Conservation (phyloP, 2,797 vertebrate genomes). For the Tenualosa ilisha region DNA sequence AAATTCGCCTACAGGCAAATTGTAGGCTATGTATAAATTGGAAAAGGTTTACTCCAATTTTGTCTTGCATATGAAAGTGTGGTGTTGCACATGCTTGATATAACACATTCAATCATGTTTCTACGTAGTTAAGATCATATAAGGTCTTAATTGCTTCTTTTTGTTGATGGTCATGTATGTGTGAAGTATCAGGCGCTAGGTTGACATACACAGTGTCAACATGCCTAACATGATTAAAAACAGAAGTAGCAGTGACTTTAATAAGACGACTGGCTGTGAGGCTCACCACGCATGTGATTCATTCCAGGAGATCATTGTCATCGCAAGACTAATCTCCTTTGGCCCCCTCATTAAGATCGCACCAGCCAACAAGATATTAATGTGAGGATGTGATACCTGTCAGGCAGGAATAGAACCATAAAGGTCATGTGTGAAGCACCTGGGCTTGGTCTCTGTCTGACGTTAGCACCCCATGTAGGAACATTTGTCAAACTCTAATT, state of each 20-base stretch:
- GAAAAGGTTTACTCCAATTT: too few relatives aligned
- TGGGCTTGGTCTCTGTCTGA: background rate
- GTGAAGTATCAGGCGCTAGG: background rate
- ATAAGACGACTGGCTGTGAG: background rate
- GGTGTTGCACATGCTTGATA: too few relatives aligned
- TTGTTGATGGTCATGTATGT: background rate
- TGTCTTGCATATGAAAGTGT: too few relatives aligned
- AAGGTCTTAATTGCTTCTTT: background rate
- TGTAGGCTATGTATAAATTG: too few relatives aligned
- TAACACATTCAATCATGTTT: too few relatives aligned
- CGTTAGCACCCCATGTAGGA: background rate
- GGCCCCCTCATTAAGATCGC: background rate
- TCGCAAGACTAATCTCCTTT: background rate
- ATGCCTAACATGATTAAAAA: background rate
- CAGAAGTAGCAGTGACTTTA: background rate
- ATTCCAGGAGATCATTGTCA: background rate
- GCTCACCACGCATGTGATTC: background rate
- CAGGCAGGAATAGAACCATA: background rate
- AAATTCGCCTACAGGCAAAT: too few relatives aligned
- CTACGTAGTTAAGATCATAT: background rate
- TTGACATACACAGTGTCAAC: background rate
- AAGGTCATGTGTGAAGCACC: background rate
- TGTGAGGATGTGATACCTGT: background rate
- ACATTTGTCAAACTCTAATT: background rate
- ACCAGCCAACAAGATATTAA: background rate